Conservation (phyloP, 1,140 invertebrate genomes). For the Ridgeia piscesae region DNA sequence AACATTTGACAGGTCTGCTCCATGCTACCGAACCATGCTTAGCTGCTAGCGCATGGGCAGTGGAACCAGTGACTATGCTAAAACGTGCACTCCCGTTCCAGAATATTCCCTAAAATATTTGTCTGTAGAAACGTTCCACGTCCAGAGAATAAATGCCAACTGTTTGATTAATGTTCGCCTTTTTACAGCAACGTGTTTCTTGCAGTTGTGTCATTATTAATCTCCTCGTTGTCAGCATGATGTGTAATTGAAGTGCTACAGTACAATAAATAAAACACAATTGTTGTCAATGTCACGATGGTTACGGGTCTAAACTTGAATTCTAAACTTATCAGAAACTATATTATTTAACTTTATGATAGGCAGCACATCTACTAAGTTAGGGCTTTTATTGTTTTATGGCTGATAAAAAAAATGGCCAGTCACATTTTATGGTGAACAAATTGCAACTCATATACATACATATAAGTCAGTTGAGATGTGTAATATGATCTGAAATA, state of each 20-base stretch:
- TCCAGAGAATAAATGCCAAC: neutral
- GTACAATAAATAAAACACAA: neutral
- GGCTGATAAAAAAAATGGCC: no score
- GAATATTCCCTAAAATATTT: neutral
- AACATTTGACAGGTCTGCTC: constrained; percentile 14
- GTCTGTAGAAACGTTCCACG: neutral
- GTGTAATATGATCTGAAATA: no score
- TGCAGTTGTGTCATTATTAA: neutral
- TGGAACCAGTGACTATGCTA: neutral
- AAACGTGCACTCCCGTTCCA: neutral
- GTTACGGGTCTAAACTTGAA: neutral
- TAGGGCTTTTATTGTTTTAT: no score
- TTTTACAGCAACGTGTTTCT: neutral
- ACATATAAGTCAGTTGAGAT: no score
- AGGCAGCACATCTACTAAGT: no score
- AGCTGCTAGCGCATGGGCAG: neutral
- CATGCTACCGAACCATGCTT: neutral
- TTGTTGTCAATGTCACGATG: neutral
- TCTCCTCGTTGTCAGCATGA: neutral
- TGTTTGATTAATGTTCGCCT: neutral
- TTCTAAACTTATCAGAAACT: neutral
- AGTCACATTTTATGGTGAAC: no score
- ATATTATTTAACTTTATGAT: neutral
- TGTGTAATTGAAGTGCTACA: neutral
- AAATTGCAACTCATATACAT: no score